Conservation (phyloP, 2,113 vertebrate genomes). For the Calyptomena viridis region DNA sequence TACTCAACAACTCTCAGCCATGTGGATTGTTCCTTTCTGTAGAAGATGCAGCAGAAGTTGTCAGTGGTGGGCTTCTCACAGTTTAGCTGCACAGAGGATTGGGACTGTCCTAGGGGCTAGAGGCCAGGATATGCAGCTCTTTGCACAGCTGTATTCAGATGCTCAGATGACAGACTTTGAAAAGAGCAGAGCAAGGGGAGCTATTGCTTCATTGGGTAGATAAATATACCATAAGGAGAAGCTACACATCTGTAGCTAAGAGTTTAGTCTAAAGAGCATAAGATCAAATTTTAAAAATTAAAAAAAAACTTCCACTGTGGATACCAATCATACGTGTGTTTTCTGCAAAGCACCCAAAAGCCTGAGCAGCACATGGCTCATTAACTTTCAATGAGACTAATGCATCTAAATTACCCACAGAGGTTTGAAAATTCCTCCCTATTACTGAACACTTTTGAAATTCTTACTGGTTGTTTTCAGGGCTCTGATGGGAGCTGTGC, state of each 20-base stretch:
- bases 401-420: not conserved
- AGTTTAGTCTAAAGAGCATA: not conserved
- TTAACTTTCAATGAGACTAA: slow-evolving; percentile 47
- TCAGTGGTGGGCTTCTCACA: not conserved
- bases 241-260: not conserved
- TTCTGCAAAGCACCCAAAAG: slow-evolving; percentile 7
- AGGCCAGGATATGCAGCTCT: slow-evolving; percentile 14
- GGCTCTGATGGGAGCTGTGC: not conserved
- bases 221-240: slow-evolving; percentile 30
- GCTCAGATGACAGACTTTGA: slow-evolving; percentile 55
- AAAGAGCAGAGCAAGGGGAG: slow-evolving; percentile 19
- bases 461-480: slow-evolving; percentile 3
- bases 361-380: not conserved
- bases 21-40: not conserved
- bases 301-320: not conserved
- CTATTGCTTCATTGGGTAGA: slow-evolving; percentile 1
- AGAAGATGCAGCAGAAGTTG: not conserved
- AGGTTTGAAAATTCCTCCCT: slow-evolving; percentile 10
- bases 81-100: not conserved
- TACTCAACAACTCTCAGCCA: not conserved
- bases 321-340: not conserved
- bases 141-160: slow-evolving; percentile 56
- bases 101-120: not conserved
- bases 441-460: slow-evolving; percentile 7
- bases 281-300: not conserved